Evolutionary conservation across 2,113 vertebrate genomes (phyloP).

Genomic region (Pitta sordida): DNA sequence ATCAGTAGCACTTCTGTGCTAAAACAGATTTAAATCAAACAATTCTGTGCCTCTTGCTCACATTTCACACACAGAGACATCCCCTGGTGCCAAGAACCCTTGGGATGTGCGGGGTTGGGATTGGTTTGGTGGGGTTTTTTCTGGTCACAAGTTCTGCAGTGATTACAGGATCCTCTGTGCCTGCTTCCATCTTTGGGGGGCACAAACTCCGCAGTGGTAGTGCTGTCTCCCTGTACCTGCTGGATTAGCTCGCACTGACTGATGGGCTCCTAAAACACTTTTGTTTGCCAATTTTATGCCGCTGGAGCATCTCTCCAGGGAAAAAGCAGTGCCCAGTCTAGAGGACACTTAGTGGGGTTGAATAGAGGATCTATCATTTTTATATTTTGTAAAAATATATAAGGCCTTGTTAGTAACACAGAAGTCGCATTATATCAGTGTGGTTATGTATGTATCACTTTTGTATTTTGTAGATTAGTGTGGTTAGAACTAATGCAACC

Average conservation of each 20-base stretch:
- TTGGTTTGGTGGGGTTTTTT: not conserved
- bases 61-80: not conserved
- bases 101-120: not conserved
- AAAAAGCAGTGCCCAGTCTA: no score
- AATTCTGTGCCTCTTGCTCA: not conserved
- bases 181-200: not conserved
- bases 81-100: not conserved
- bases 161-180: not conserved
- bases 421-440: no score
- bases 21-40: not conserved
- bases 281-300: not conserved
- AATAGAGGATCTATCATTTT: no score
- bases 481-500: no score
- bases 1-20: not conserved
- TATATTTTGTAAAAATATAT: no score
- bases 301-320: not conserved
- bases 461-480: no score
- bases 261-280: not conserved
- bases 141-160: not conserved
- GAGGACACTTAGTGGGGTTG: no score
- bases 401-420: no score
- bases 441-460: no score
- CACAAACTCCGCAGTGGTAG: not conserved
- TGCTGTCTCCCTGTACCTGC: not conserved
- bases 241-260: not conserved